Base-by-base conservation (phyloP, 2,113 vertebrate genomes). In the Cranoglanis bouderius region DNA sequence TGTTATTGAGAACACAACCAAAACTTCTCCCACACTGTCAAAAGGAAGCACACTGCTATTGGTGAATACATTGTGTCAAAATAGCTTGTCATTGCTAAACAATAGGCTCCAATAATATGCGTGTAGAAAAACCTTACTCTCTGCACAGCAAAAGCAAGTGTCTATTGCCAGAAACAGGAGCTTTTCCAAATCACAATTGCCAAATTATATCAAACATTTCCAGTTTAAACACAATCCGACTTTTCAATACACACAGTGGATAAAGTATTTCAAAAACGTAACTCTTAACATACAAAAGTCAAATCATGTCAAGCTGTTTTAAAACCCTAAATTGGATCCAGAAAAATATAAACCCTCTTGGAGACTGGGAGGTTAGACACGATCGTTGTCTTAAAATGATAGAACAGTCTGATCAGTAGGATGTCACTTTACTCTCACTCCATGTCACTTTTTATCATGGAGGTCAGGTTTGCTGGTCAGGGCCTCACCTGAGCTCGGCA, bases 401-500 rank as follows among this genome's bases (percentile, higher is more conserved):
- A 49, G 43, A 49, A 46, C 12, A n/a, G 51, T 18, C 53, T 61
- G 53, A 38, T 81, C 4, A 80, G 29, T 16, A 38, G 32, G 74
- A n/a, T n/a, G 43, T 86, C 61, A 46, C 10, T 49, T 46, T 74
- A 0, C 46, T 49, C 9, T 49, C 29, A 61, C 59, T 26, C 21
- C 9, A 63, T 53, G 51, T 53, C 46, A 49, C 46, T 49, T 49
- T 49, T 55, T 24, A 72, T n/a, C 38, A 63, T 59, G 72, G 55
- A 43, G 72, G 74, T 63, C n/a, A 5, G 74, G 61, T 61, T 29
- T 51, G 43, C 24, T 9, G 40, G 6, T 59, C 29, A 82, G 72
- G 49, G 70, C 55, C 93, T 96, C 92, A 98, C 97, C 96, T 96
- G 84, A 98, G 96, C 89, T 97, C 97, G 4, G 96, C 92, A 13